Conservation (phyloP, 2,113 vertebrate species). For the Synodontis membranacea region DNA sequence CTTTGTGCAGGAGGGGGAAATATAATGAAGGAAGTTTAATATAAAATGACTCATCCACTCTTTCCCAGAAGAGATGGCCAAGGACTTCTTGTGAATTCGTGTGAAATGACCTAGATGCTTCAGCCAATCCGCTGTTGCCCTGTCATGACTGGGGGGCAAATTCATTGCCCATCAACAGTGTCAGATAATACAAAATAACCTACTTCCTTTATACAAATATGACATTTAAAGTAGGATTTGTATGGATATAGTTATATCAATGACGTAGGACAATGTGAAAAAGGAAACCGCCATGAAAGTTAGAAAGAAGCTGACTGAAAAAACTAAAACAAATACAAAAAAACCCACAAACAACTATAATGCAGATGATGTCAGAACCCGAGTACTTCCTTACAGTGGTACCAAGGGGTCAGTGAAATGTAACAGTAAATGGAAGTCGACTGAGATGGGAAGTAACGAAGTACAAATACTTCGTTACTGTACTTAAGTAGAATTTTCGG, state of each 20-base stretch:
- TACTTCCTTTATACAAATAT: not conserved
- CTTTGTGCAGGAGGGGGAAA: slow-evolving; percentile 44
- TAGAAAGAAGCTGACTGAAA: not conserved
- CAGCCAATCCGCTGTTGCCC: slow-evolving; percentile 55
- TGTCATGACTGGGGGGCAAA: not conserved
- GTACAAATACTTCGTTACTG: too few species aligned
- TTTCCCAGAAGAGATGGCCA: slow-evolving; percentile 40
- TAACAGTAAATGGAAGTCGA: not conserved
- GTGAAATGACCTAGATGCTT: slow-evolving; percentile 37
- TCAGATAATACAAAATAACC: not conserved
- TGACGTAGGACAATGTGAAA: not conserved
- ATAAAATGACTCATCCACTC: slow-evolving; percentile 58
- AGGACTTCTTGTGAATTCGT: slow-evolving; percentile 23
- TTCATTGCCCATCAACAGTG: not conserved
- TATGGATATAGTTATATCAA: not conserved
- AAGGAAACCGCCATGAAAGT: not conserved
- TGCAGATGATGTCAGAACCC: not conserved
- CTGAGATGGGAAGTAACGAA: too few species aligned
- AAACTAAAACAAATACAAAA: too few species aligned
- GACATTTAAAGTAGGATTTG: not conserved
- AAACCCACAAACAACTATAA: not conserved
- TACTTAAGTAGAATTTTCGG: too few species aligned
- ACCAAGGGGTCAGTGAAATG: too few species aligned
- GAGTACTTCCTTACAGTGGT: not conserved
- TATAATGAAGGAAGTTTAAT: slow-evolving; percentile 62